Evolutionary conservation across 2,113 vertebrate genomes (phyloP).

Genomic region (Bucco capensis): DNA sequence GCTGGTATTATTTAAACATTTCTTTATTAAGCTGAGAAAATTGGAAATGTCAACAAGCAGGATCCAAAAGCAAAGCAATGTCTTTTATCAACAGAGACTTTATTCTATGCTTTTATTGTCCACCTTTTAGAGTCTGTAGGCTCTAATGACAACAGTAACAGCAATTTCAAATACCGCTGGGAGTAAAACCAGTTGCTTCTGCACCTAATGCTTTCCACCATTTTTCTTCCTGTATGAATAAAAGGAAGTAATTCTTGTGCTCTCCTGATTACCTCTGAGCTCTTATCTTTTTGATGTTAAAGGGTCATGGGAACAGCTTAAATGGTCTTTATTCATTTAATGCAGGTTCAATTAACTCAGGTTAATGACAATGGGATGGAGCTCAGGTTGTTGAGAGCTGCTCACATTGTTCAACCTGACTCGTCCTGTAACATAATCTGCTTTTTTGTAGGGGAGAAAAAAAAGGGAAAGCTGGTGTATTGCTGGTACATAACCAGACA

Average conservation of each 20-base stretch:
- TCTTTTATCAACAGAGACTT: neutral
- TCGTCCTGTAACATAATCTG: neutral
- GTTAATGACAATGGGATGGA: neutral
- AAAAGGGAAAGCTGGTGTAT: neutral
- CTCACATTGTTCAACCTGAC: neutral
- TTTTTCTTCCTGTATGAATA: neutral
- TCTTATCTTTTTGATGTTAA: slow-evolving; percentile 3
- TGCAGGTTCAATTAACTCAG: slow-evolving; percentile 10
- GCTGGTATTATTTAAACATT: neutral
- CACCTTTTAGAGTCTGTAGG: neutral
- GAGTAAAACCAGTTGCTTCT: neutral
- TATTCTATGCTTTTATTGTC: neutral
- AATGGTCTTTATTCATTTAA: slow-evolving; percentile 9
- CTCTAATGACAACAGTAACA: neutral
- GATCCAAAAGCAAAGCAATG: neutral
- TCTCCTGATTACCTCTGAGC: neutral
- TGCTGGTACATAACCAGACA: neutral
- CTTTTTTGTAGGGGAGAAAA: neutral
- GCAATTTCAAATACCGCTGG: neutral
- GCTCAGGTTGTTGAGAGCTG: neutral
- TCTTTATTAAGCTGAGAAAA: neutral
- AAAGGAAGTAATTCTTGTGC: neutral
- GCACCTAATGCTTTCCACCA: neutral
- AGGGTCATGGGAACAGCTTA: neutral
- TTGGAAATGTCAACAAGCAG: neutral